Base-by-base conservation (phyloP, 2,888 invertebrate species). In the Rotaria sp. region DNA sequence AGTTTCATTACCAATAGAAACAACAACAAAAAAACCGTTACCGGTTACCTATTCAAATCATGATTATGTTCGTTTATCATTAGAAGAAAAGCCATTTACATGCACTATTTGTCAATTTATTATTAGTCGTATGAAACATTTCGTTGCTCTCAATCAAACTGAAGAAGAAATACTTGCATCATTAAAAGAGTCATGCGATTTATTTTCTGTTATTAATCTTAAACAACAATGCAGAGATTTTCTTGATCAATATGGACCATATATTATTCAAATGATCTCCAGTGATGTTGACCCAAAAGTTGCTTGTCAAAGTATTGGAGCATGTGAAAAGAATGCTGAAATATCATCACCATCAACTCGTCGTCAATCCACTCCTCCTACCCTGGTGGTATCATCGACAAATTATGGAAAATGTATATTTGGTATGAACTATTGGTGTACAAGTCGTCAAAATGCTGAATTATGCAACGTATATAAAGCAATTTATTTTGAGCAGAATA, bases 391-490 rank as follows among this genome's bases (percentile, higher is more conserved):
- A 80, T 38, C 80, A 41, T n/a, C 24, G 11, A 80, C 41, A 80
- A 3, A 2, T 10, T 80, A 80, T 80, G 45, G 45, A 13, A 80
- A 80, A 80, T 80, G 80, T 80, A 80, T 80, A 41, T 80, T 41
- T n/a, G 80, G 80, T 26, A 80, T 41, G 41, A 80, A n/a, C 10
- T 80, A 80, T 80, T 80, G 80, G 80, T 80, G 80, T 80, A 80
- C 80, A 80, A 80, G 80, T 41, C 41, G 80, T 45, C 45, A 80
- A 80, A 80, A 80, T 80, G 80, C 80, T 11, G 13, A 45, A 41
- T 80, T 80, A 80, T 80, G 80, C 80, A 80, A 80, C 26, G 80
- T 80, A 80, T 45, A n/a, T 67, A 67, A 38, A 26, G 26, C 2
- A 1, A 4, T 41, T 10, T 75, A 41, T 45, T 15, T 5, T n/a